Percentiles rank a stretch among this genome's conserved stretches.
Conservation (phyloP, 2,797 vertebrate genomes). For the Antrozous pallidus region DNA sequence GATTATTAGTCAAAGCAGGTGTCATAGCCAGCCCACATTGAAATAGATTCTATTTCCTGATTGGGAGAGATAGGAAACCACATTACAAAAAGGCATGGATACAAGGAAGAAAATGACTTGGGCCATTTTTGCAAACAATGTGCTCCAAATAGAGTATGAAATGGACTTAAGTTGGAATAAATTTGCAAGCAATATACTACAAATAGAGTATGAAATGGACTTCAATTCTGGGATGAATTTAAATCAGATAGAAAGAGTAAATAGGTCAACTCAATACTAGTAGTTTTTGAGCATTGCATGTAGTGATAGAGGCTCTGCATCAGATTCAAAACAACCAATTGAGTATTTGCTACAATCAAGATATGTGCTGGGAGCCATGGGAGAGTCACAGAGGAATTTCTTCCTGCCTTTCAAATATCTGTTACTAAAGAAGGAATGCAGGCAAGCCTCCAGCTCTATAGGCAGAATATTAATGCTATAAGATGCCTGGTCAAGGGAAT, state of each 20-base stretch:
- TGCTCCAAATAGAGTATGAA: neutral
- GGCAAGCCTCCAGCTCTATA: neutral
- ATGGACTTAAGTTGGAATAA: neutral
- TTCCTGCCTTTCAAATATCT: constrained; percentile 16
- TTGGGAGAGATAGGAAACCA: neutral
- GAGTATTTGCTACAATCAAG: neutral
- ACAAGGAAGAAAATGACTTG: neutral
- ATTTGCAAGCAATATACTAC: neutral
- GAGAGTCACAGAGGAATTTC: neutral
- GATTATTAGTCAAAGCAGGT: neutral
- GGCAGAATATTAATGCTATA: neutral
- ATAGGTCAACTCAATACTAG: neutral
- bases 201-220: neutral
- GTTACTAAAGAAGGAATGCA: neutral
- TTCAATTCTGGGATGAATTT: neutral
- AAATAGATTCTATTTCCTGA: neutral
- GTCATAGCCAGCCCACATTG: neutral
- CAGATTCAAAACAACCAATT: neutral
- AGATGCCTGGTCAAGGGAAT: neutral
- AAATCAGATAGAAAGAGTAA: constrained; percentile 14
- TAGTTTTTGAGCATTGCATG: neutral
- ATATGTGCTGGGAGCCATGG: neutral
- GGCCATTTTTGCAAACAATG: neutral
- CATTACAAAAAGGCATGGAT: neutral
- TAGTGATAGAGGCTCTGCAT: neutral